phyloP scores from a whole-genome alignment of 2,888 invertebrate species.

The Orchestes rusci region DNA sequence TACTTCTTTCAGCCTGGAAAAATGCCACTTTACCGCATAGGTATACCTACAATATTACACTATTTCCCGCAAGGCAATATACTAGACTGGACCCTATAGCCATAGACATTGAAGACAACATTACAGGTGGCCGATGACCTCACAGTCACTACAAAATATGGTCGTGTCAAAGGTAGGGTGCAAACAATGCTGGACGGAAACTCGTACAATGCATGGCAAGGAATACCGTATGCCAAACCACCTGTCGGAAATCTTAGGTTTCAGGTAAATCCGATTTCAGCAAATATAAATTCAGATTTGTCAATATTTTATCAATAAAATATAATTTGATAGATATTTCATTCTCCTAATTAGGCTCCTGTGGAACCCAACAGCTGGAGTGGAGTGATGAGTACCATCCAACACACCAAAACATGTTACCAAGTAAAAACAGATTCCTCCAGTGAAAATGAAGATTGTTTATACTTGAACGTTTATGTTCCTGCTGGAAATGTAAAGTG shows the following conservation, averaged over 20 bases:
- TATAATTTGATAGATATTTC: too few species aligned
- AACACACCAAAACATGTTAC: slow-evolving; percentile 14
- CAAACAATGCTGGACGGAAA: not conserved
- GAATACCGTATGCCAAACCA: not conserved
- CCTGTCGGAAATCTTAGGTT: not conserved
- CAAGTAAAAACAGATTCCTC: slow-evolving; percentile 12
- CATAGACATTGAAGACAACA: too few species aligned
- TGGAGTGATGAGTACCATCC: slow-evolving; percentile 11
- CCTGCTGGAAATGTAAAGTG: slow-evolving; percentile 13
- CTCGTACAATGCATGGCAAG: not conserved
- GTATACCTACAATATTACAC: too few species aligned
- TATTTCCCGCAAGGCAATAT: too few species aligned
- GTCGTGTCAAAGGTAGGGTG: not conserved
- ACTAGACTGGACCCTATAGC: too few species aligned
- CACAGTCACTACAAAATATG: not conserved
- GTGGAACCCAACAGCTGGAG: slow-evolving; percentile 7
- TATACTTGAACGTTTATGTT: slow-evolving; percentile 16
- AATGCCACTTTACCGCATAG: too few species aligned
- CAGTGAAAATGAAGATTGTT: slow-evolving; percentile 18
- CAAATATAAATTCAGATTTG: not conserved
- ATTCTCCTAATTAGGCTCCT: too few species aligned
- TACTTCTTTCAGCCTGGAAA: too few species aligned
- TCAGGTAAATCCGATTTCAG: not conserved
- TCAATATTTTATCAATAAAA: too few species aligned
- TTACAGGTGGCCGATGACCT: too few species aligned